phyloP scores from a whole-genome alignment of 1,140 invertebrate species.

The Bombus waltoni region DNA sequence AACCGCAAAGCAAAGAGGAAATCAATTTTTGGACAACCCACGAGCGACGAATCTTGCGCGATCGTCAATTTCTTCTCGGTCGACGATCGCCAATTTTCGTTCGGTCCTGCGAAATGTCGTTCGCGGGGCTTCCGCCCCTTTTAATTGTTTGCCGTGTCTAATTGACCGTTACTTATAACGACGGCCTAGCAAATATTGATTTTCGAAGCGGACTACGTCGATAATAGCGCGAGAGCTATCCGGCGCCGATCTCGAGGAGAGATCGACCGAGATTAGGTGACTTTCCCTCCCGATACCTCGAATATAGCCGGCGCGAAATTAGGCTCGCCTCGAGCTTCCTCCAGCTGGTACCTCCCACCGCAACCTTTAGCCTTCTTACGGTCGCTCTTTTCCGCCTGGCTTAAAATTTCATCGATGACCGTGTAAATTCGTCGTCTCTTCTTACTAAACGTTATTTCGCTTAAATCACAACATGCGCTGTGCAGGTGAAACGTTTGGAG shows the following conservation, averaged over 20 bases:
- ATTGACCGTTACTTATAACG: constrained; percentile 32
- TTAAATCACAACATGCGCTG: too few relatives aligned
- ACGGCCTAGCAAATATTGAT: constrained; percentile 32
- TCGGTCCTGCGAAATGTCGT: not conserved
- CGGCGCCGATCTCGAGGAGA: not conserved
- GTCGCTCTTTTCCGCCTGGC: too few relatives aligned
- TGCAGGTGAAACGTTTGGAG: too few relatives aligned
- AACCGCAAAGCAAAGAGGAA: not conserved
- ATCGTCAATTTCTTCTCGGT: too few relatives aligned
- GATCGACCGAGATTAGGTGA: not conserved
- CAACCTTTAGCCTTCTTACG: too few relatives aligned
- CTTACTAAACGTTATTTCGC: too few relatives aligned
- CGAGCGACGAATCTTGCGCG: too few relatives aligned
- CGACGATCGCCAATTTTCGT: not conserved
- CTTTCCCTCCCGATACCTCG: not conserved
- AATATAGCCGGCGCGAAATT: too few relatives aligned
- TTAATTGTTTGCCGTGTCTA: constrained; percentile 36
- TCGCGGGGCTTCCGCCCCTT: not conserved
- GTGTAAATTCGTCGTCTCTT: too few relatives aligned
- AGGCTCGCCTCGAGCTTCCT: too few relatives aligned
- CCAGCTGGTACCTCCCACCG: too few relatives aligned
- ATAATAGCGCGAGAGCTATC: not conserved
- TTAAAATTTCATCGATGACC: too few relatives aligned
- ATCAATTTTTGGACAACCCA: not conserved
- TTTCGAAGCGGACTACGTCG: constrained; percentile 10